phyloP scores from a whole-genome alignment of 2,888 invertebrate species.

The Amphimallon solstitiale region DNA sequence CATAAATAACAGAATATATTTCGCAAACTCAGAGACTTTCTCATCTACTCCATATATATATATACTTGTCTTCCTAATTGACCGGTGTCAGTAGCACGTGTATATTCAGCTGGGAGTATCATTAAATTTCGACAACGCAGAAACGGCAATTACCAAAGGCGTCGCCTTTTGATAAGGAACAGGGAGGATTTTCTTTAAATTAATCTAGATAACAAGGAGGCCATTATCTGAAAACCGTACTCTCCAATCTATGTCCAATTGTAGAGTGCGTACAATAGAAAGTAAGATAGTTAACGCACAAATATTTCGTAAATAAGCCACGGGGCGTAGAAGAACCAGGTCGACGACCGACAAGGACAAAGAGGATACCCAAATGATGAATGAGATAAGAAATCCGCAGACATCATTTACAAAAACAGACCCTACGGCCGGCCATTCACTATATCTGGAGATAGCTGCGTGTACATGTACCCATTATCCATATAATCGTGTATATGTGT shows the following conservation, averaged over 20 bases:
- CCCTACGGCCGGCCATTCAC: too few relatives aligned
- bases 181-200: constrained; percentile 21
- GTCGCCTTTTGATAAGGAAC: constrained; percentile 14
- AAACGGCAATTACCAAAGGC: constrained; percentile 17
- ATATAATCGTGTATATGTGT: too few relatives aligned
- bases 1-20: too few relatives aligned
- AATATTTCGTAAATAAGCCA: not conserved
- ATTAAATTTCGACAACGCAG: constrained; percentile 15
- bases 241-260: not conserved
- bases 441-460: too few relatives aligned
- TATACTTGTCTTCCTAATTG: constrained; percentile 4
- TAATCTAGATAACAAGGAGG: constrained; percentile 14
- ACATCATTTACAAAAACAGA: too few relatives aligned
- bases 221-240: not conserved
- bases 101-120: constrained; percentile 1
- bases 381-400: too few relatives aligned
- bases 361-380: too few relatives aligned
- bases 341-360: not conserved
- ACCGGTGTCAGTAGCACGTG: constrained; percentile 15
- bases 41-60: not conserved
- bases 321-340: not conserved
- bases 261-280: not conserved
- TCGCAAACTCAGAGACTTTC: not conserved
- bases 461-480: too few relatives aligned
- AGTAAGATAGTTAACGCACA: not conserved